phyloP scores from a whole-genome alignment of 2,797 vertebrate genomes.

The Muscicapa comitata region DNA sequence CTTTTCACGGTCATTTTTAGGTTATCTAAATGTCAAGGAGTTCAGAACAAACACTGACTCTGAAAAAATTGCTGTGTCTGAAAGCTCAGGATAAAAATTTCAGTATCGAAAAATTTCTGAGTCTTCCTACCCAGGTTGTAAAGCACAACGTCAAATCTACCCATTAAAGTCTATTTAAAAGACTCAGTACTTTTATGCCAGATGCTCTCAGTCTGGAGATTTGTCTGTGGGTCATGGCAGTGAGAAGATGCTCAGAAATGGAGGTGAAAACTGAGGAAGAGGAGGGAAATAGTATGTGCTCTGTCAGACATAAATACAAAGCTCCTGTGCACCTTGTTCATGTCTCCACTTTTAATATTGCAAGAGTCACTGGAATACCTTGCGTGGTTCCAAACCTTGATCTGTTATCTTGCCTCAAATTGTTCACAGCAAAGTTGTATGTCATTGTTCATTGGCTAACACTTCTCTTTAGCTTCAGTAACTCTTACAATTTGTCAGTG shows the following conservation, averaged over 20 bases:
- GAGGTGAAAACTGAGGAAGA: background rate
- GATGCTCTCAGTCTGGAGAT: background rate
- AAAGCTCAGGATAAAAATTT: background rate
- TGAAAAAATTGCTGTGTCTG: background rate
- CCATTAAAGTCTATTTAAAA: background rate
- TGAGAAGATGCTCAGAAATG: background rate
- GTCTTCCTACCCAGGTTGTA: background rate
- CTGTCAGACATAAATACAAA: background rate
- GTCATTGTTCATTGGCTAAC: background rate
- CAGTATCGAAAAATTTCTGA: background rate
- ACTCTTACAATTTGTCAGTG: background rate
- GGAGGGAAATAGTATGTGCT: background rate
- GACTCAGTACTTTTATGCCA: background rate
- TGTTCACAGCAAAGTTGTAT: background rate
- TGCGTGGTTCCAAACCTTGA: background rate
- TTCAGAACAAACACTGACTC: background rate
- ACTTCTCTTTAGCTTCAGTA: background rate
- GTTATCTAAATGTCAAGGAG: background rate
- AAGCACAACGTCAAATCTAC: background rate
- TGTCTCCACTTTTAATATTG: background rate
- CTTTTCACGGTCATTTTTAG: background rate
- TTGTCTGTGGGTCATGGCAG: background rate
- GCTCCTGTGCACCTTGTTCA: background rate
- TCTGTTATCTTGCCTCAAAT: background rate
- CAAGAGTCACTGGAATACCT: background rate